A percentile compares a stretch with the other conserved stretches of the same genome.
Evolutionary conservation across 64 coral and sea anemone genomes (phyloP).

Genomic region (Actinia equina): DNA sequence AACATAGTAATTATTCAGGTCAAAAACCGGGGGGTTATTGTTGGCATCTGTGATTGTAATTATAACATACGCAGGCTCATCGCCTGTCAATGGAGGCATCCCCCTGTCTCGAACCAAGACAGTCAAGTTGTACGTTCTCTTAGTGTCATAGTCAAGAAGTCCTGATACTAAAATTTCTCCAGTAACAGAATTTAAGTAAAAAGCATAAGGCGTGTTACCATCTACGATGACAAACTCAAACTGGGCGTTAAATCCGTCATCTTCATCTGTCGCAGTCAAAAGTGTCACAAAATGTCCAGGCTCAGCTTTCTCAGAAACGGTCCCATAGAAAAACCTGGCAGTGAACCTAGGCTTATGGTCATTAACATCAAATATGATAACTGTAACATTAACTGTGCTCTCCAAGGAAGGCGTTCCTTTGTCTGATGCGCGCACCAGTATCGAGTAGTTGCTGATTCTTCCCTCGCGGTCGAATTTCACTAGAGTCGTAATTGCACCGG

Average conservation of each 20-base stretch:
- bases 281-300: slow-evolving; percentile 55
- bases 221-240: slow-evolving; percentile 52
- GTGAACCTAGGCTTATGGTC: slow-evolving; percentile 62
- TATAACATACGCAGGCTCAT: slow-evolving; percentile 38
- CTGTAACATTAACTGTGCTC: slow-evolving; percentile 31
- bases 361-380: slow-evolving; percentile 61
- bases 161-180: slow-evolving; percentile 68
- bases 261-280: slow-evolving; percentile 57
- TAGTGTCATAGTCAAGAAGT: slow-evolving; percentile 61
- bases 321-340: slow-evolving; percentile 16
- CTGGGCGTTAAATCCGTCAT: slow-evolving; percentile 27
- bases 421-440: slow-evolving; percentile 65
- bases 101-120: slow-evolving; percentile 81
- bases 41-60: slow-evolving; percentile 72
- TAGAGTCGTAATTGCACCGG: slow-evolving; percentile 37
- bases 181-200: slow-evolving; percentile 60
- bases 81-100: slow-evolving; percentile 51
- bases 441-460: neutral
- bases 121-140: slow-evolving; percentile 61
- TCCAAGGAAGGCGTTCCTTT: slow-evolving; percentile 39
- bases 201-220: slow-evolving; percentile 63
- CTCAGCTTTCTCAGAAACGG: slow-evolving; percentile 57
- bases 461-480: slow-evolving; percentile 56
- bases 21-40: slow-evolving; percentile 65
- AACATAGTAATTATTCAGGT: slow-evolving; percentile 28